These are phyloP conservation scores for Pedionomus torquatus DNA, from an alignment of 2,113 vertebrate species.

Conservation along the genomic window DNA sequence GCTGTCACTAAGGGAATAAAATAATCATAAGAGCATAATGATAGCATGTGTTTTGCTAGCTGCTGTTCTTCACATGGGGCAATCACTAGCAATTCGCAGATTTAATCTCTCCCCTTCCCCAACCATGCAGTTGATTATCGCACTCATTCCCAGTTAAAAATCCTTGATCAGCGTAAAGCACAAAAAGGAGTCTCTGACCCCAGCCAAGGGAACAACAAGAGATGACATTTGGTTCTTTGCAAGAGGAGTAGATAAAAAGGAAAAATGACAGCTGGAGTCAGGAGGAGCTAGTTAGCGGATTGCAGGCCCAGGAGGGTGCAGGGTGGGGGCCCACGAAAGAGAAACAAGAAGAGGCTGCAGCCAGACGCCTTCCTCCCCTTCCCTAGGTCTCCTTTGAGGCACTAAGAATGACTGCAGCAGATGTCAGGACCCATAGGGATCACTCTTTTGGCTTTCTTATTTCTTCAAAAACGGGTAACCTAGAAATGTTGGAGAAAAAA, in stretches of 20 bases:
- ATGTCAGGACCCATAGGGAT: constrained; percentile 48
- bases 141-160: constrained; percentile 62
- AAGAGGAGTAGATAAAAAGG: constrained; percentile 56
- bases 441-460: constrained; percentile 8
- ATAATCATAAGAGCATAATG: constrained; percentile 55
- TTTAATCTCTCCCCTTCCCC: constrained; percentile 59
- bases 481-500: not conserved
- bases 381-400: constrained; percentile 40
- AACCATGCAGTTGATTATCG: constrained; percentile 35
- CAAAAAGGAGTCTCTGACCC: constrained; percentile 59
- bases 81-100: constrained; percentile 56
- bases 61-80: constrained; percentile 54
- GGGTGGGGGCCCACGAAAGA: constrained; percentile 39
- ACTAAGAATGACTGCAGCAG: constrained; percentile 57
- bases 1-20: constrained; percentile 55
- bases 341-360: constrained; percentile 35
- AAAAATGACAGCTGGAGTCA: constrained; percentile 67
- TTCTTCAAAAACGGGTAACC: not conserved
- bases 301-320: constrained; percentile 61
- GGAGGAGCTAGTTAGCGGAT: constrained; percentile 67
- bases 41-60: constrained; percentile 50
- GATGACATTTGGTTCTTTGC: constrained; percentile 64
- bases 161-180: constrained; percentile 55
- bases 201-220: constrained; percentile 60
- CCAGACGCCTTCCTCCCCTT: constrained; percentile 46